Evolutionary conservation across 2,888 invertebrate genomes (phyloP), one percentile per base, ranked within the genome.

Genomic region (Hypolimnas misippus): DNA sequence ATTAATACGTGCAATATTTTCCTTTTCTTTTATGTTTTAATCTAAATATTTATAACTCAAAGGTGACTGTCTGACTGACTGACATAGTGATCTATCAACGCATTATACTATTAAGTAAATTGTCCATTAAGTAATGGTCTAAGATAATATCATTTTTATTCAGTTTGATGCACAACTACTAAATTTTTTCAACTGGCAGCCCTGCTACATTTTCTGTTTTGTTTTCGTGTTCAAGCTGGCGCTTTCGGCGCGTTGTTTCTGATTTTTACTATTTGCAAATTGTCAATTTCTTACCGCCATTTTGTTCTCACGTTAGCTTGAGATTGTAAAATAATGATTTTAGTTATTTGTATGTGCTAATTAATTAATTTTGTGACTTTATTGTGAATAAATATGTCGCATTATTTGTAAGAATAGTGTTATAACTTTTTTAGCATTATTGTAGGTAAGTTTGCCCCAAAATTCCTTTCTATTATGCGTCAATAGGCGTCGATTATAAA

Each of bases 361-460:
- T 63, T 62, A 35, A 16, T 57, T 57, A 51, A 55, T n/a, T 60
- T 65, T 58, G 66, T 66, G 68, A 56, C 57, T 62, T 49, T 7
- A 49, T 59, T 62, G 65, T 69, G 69, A 31, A 55, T 60, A 31
- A 60, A 42, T 49, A 67, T 63, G 64, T 35, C 44, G 12, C n/a
- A 44, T 54, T 44, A 40, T 62, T 62, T 57, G 16, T 66, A 60
- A 52, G 51, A 53, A 44, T 59, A 53, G 63, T 52, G 52, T 59
- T 40, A 50, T 62, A 40, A 55, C 57, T 62, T 44, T 62, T 57
- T 56, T 66, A 59, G 56, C 46, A 58, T 62, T 52, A 57, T 61
- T 61, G 63, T 70, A 67, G 71, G 71, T 71, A 65, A 71, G 71
- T 71, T 12, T 21, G 21, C 14, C 25, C 52, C 25, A 46, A 33